A percentile compares a stretch with the other conserved stretches of the same genome.
Evolutionary conservation across 2,797 vertebrate species (phyloP).

Genomic region (Hybognathus amarus): DNA sequence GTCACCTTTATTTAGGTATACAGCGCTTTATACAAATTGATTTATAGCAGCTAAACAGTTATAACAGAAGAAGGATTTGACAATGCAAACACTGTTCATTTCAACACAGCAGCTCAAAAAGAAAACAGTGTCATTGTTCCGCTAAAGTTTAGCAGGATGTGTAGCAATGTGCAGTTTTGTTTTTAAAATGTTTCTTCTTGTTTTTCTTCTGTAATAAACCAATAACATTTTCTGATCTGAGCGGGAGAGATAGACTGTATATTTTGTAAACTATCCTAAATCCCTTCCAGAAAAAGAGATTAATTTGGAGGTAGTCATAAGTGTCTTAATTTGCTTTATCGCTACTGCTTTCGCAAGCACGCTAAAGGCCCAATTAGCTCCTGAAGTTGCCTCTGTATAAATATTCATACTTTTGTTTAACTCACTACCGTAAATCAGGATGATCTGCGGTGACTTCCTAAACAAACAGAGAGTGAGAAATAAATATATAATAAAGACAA

Average conservation of each 20-base stretch:
- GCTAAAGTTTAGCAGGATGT: neutral
- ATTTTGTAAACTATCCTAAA: slow-evolving; percentile 68
- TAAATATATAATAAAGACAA: slow-evolving; percentile 78
- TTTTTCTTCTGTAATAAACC: slow-evolving; percentile 62
- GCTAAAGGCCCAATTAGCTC: slow-evolving; percentile 74
- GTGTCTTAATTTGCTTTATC: slow-evolving; percentile 79
- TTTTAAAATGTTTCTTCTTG: slow-evolving; percentile 26
- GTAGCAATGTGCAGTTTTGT: slow-evolving; percentile 46
- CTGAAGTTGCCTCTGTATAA: slow-evolving; percentile 71
- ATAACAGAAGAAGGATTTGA: neutral
- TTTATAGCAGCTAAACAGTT: neutral
- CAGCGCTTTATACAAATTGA: neutral
- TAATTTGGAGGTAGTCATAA: slow-evolving; percentile 77
- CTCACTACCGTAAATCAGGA: slow-evolving; percentile 75
- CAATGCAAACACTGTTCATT: neutral
- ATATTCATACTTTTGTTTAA: slow-evolving; percentile 78
- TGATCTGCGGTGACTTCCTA: slow-evolving; percentile 73
- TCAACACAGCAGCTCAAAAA: neutral
- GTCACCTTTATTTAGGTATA: neutral
- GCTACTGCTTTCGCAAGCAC: slow-evolving; percentile 70
- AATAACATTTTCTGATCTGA: slow-evolving; percentile 63
- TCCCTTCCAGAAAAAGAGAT: slow-evolving; percentile 76
- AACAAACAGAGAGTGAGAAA: slow-evolving; percentile 64
- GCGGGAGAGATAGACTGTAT: slow-evolving; percentile 68
- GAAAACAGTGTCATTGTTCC: neutral